Conservation (phyloP, 2,888 invertebrate species). For the Tortrix viridana region DNA sequence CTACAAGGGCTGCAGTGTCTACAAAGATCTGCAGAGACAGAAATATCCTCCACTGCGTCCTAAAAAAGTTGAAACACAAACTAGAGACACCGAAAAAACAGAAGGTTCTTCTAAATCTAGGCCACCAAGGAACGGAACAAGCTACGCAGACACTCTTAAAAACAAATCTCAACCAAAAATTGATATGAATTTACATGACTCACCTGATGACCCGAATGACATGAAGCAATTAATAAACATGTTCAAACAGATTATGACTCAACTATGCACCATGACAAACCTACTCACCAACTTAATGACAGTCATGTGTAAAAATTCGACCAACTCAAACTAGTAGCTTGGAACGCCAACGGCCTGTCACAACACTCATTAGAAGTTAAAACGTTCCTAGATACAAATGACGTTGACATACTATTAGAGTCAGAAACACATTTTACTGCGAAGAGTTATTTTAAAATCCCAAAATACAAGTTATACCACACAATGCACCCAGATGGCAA, state of each 20-base stretch:
- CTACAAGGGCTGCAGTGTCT: conserved; percentile 26
- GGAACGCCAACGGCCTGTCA: conserved; percentile 40
- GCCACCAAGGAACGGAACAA: background rate
- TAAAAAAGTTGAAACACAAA: background rate
- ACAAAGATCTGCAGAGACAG: conserved; percentile 14
- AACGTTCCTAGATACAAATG: conserved; percentile 31
- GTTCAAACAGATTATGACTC: background rate
- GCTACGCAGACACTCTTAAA: background rate
- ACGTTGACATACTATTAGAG: conserved; percentile 37
- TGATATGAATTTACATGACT: background rate
- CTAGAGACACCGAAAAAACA: background rate
- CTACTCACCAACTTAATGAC: background rate
- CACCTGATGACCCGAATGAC: background rate
- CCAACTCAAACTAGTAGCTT: background rate
- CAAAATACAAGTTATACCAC: conserved; percentile 49
- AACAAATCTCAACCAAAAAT: background rate
- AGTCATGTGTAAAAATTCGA: background rate
- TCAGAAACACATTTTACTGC: conserved; percentile 43
- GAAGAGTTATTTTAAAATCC: conserved; percentile 37
- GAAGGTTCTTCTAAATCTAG: background rate
- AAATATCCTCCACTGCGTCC: background rate
- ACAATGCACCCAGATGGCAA: conserved; percentile 43
- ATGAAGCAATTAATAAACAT: background rate
- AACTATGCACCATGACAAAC: conserved; percentile 2
- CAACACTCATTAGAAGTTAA: conserved; percentile 38